Base-by-base conservation (phyloP, 2,888 invertebrate species). In the Hetaerina titia region DNA sequence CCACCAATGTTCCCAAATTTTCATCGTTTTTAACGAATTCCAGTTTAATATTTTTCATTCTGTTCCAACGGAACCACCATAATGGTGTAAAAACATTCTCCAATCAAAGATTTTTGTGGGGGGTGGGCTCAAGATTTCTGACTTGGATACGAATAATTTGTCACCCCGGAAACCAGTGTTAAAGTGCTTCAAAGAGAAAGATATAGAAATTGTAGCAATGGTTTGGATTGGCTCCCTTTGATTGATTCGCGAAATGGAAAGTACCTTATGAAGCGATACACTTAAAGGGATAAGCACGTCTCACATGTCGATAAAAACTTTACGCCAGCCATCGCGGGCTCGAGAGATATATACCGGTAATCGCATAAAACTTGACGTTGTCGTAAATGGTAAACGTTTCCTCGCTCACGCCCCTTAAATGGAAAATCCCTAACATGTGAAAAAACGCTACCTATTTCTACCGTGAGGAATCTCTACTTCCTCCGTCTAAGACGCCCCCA, bases 361-460 rank as follows among this genome's bases (percentile, higher is more conserved):
- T 74, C 56, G 92, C 69, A 92, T 74, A 69, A 64, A 69, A 60
- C 64, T 17, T 25, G 92, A 92, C 92, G 56, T 92, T 22, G 64
- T 92, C 92, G 31, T 74, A 92, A 92, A 92, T 92, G 92, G 92
- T 45, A 57, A 74, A 92, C 69, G 69, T 56, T 22, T 69, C 92
- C 92, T 74, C 74, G 92, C 69, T 45, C 56, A 45, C 22, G 64
- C 69, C 69, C 92, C 92, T 60, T 69, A 92, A 92, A 69, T 31
- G 92, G 92, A 64, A 25, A n/a, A 56, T 69, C 56, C 69, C 69
- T 31, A 9, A 25, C 13, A 15, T 6, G 11, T 11, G 15, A 81
- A 56, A 69, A 69, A 56, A 56, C 92, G 15, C n/a, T 74, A 19
- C 74, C 56, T 69, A 45, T 92, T 56, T 92, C 92, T 69, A n/a